Base-by-base conservation (phyloP, 2,113 vertebrate genomes). In the Neotragus moschatus region DNA sequence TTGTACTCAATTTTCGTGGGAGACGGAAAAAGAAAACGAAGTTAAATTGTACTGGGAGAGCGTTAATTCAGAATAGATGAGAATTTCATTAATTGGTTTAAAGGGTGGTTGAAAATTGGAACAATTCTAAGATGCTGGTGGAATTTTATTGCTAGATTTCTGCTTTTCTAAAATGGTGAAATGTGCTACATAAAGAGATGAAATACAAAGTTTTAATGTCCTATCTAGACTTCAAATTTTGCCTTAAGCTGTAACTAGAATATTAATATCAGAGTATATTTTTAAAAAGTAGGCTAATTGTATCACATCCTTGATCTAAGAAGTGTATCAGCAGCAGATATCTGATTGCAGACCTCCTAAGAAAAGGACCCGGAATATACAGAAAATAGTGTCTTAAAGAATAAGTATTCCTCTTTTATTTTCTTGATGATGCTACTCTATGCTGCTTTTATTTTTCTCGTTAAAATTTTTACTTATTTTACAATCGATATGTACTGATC, bases 1-100 rank as follows among this genome's bases (percentile, higher is more conserved):
- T 43, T 87, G 45, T 89, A 84, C 30, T 96, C 33, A 75, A 45
- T 11, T 92, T 96, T 86, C 14, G 56, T 17, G 11, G 95, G 61
- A 98, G 77, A 88, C n/a, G 88, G 77, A 93, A 58, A 49, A 61
- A 92, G 61, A 90, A 96, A 93, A 95, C 25, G 28, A 97, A 94
- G 13, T 96, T 91, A 94, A 89, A 96, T 58, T 97, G 33, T 81
- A 10, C 61, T 73, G 81, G 90, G 33, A 88, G 95, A 81, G 39
- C 70, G 23, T 85, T 96, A 73, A 61, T 87, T 90, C 77, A 90
- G n/a, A 93, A 96, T 43, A 86, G n/a, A 70, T 1, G 70, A 21
- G 43, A 10, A 58, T 49, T 73, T 53, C 43, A 63, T 80, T 49
- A 56, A 58, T 33, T 77, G 25, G 25, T 55, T 79, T 5, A 63